Conservation (phyloP, 2,888 invertebrate genomes). For the Sturmia bella region DNA sequence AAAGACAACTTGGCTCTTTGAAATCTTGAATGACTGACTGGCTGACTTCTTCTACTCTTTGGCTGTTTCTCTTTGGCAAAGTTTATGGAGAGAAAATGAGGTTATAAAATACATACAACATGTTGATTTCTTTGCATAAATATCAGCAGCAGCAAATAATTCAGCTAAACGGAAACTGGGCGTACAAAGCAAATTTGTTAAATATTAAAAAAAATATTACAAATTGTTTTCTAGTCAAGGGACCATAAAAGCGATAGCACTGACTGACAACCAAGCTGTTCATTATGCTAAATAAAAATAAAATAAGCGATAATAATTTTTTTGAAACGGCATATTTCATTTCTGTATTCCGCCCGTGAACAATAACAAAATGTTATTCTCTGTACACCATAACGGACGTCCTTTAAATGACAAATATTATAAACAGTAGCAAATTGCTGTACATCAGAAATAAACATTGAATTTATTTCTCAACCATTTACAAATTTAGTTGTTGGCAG, state of each 20-base stretch:
- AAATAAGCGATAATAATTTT: background rate
- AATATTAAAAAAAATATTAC: conserved; percentile 21
- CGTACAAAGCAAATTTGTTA: conserved; percentile 21
- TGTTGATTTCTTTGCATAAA: conserved; percentile 11
- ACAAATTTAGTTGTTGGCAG: conserved; percentile 11
- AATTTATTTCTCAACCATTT: conserved; percentile 8
- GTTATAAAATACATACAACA: conserved; percentile 20
- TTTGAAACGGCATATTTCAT: too few species aligned
- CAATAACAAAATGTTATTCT: conserved; percentile 16
- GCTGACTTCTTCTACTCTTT: background rate
- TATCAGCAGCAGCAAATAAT: conserved; percentile 36
- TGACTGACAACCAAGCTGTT: background rate
- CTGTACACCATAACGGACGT: conserved; percentile 53
- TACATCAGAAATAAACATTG: background rate
- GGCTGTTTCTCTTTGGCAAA: background rate
- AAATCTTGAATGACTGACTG: background rate
- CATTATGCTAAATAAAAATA: background rate
- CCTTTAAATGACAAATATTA: conserved; percentile 52
- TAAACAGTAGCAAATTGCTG: conserved; percentile 7
- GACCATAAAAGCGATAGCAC: background rate
- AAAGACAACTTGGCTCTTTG: background rate
- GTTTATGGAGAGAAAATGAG: conserved; percentile 8
- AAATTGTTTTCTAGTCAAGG: conserved; percentile 14
- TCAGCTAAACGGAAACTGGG: conserved; percentile 31
- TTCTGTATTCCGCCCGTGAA: background rate